These are phyloP conservation scores for Channallabes apus DNA, from an alignment of 2,797 vertebrate species.

Conservation along the genomic window DNA sequence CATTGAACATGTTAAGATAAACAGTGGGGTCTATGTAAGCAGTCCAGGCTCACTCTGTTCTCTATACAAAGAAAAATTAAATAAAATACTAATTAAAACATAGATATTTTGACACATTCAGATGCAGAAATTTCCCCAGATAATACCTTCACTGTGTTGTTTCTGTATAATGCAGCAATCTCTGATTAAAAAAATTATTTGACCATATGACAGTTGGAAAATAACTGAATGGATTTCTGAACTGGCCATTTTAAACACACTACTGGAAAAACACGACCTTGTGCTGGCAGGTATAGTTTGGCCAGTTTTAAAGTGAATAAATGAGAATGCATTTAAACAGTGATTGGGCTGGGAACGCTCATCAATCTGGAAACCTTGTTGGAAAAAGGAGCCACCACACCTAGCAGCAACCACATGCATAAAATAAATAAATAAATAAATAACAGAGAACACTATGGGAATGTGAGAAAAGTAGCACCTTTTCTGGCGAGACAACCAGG, in stretches of 20 bases:
- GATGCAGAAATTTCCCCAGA: slow-evolving; percentile 5
- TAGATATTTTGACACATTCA: slow-evolving; percentile 11
- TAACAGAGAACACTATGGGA: slow-evolving; percentile 8
- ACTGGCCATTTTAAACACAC: slow-evolving; percentile 1
- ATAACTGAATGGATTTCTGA: slow-evolving; percentile 11
- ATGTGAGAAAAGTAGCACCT: slow-evolving; percentile 23
- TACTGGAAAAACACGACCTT: slow-evolving; percentile 11
- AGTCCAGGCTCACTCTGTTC: slow-evolving; percentile 57
- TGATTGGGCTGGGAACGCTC: slow-evolving; percentile 10
- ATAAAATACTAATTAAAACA: slow-evolving; percentile 29
- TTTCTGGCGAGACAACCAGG: slow-evolving; percentile 6
- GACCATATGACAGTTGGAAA: slow-evolving; percentile 12
- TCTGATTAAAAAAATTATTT: slow-evolving; percentile 1
- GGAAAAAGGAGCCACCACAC: slow-evolving; percentile 27
- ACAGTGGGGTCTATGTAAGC: slow-evolving; percentile 68
- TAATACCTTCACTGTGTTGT: slow-evolving; percentile 6
- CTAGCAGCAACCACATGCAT: slow-evolving; percentile 12
- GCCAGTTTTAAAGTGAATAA: neutral
- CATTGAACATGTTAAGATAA: slow-evolving; percentile 76
- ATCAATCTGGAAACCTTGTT: slow-evolving; percentile 26
- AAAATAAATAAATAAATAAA: neutral
- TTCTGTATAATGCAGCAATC: neutral
- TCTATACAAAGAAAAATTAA: slow-evolving; percentile 56
- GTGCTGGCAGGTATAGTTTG: neutral
- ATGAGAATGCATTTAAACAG: neutral